Base-by-base conservation (phyloP, 2,797 vertebrate genomes). In the Chiroxiphia lanceolata region DNA sequence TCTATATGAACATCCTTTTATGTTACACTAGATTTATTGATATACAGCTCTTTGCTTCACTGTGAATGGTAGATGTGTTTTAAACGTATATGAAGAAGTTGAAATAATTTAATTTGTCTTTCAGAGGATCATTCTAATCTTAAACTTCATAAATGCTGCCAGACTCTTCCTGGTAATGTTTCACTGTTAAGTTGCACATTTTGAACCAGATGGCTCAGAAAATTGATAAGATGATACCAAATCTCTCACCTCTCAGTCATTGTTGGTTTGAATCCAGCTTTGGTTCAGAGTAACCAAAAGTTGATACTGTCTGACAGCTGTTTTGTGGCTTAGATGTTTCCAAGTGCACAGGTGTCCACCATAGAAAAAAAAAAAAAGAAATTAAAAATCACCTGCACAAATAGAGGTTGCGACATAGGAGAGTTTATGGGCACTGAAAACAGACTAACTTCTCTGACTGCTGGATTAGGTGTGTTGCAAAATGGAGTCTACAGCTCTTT, bases 261-360 rank as follows among this genome's bases (percentile, higher is more conserved):
- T 74, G 29, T 33, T 83, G 81, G 70, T 44, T 67, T 77, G 53
- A 53, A 80, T 85, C 67, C 89, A 95, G 68, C 34, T 44, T 56
- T 79, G 38, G 81, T 90, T 89, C 64, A 56, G 56, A 87, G 18
- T 31, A 90, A 90, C 48, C 51, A 80, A 53, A 95, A 90, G 48
- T 89, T 95, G 63, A 33, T 85, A 29, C 21, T 0, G 4, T 70
- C 51, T 93, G 64, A 70, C 68, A 95, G 78, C 31, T 92, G 45
- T 71, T 95, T 93, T 68, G 63, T 75, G 48, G 19, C 40, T 90
- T 77, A 90, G 36, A 54, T 77, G 34, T 80, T 95, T 95, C 70
- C 68, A 89, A 89, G 81, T 25, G 48, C 68, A 85, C 48, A 80
- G 34, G 56, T 78, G 27, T 83, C 68, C 18, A 53, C 14, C 60